Evolutionary conservation across 2,113 vertebrate genomes (phyloP), one percentile per base, ranked within the genome.

Genomic region (Odobenus rosmarus): DNA sequence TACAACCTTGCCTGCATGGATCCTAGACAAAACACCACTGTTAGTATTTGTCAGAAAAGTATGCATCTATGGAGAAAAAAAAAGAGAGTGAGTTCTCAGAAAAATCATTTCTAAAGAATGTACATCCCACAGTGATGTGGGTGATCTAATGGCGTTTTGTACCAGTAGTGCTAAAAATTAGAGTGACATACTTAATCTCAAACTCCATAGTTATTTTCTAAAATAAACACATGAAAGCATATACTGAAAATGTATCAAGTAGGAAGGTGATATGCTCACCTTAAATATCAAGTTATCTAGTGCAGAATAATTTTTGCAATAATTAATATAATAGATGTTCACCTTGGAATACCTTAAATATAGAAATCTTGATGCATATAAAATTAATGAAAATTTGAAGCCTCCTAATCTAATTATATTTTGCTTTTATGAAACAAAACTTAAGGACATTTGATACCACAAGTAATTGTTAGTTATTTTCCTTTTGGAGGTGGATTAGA

Each of bases 271-370:
- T 69, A 12, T 36, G 4, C 28, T 96, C n/a, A n/a, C 24, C 80
- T 97, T 36, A 31, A 46, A 57, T 80, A 76, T 24, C 61, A 94
- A 88, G 83, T 96, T 84, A 95, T 36, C 80, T 74, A 97, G 79
- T 91, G 4, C 14, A 76, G 88, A 61, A 33, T 81, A 82, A 72
- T 64, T 72, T 26, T 76, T 88, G 13, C 3, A 12, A 18, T 31
- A 86, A 93, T 93, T 96, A 97, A 86, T 97, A 97, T 64, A 95
- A 95, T 16, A 97, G 90, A 95, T 18, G 21, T 59, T 77, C 90
- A 92, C 82, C 74, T 97, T 86, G 39, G 15, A 91, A 93, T 92
- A 92, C 64, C 59, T 97, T 96, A 95, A 33, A 64, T 92, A 57
- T 39, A 97, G 61, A 59, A 96, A 95, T 55, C 19, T 95, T 74